Percentiles rank a stretch among this genome's conserved stretches.
These are phyloP conservation scores for Fissipunctia ypsillon DNA, from an alignment of 2,888 invertebrate genomes.

Conservation along the genomic window DNA sequence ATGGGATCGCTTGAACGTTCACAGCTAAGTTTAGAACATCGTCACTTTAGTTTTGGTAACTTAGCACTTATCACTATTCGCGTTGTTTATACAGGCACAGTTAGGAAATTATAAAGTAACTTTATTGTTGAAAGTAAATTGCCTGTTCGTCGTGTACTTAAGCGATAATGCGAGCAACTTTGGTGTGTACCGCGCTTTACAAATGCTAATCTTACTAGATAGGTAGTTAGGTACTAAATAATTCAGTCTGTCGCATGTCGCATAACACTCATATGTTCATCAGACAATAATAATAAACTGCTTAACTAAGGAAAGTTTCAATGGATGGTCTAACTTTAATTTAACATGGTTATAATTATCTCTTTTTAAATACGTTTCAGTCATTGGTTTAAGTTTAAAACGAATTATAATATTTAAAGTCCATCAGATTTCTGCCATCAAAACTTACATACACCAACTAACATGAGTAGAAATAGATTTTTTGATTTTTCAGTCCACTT, in stretches of 20 bases:
- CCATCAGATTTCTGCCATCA: no score
- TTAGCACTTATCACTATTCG: not conserved
- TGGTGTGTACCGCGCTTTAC: constrained; percentile 8
- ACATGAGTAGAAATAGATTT: not conserved
- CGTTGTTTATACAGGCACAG: not conserved
- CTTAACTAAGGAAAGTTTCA: constrained; percentile 2
- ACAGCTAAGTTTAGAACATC: not conserved
- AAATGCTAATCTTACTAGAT: constrained; percentile 19
- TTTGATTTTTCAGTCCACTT: constrained; percentile 10
- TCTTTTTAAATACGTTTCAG: constrained; percentile 12
- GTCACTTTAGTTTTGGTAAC: not conserved
- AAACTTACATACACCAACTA: no score
- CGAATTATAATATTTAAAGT: not conserved
- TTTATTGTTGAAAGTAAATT: constrained; percentile 2
- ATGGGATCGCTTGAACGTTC: no score
- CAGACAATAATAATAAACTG: constrained; percentile 24
- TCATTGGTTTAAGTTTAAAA: constrained; percentile 10
- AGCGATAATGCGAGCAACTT: not conserved
- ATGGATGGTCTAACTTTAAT: not conserved
- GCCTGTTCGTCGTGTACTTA: not conserved
- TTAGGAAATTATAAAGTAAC: not conserved
- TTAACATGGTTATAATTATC: constrained; percentile 5
- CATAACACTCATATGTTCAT: constrained; percentile 23
- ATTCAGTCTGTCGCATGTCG: constrained; percentile 43
- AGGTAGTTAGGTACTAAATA: constrained; percentile 39